These are phyloP conservation scores for Pseudomyrmex cubaensis DNA, from an alignment of 1,140 invertebrate species.

Conservation along the genomic window DNA sequence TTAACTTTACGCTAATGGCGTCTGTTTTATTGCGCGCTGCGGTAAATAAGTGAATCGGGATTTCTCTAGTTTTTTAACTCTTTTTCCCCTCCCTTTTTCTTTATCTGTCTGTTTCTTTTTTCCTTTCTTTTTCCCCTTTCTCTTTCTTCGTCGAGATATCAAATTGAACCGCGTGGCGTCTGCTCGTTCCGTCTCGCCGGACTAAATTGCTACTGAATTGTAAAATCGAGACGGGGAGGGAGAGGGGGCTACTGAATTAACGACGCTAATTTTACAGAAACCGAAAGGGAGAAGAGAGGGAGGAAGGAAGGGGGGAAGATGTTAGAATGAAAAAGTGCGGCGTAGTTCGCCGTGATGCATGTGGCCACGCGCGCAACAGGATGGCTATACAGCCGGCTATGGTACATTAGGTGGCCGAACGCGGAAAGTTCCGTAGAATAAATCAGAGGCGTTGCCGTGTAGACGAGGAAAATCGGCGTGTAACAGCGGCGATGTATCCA, in stretches of 20 bases:
- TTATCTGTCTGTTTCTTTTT: too few species aligned
- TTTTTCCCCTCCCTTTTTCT: too few species aligned
- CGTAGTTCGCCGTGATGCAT: slow-evolving; percentile 52
- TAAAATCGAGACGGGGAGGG: neutral
- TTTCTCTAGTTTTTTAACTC: slow-evolving; percentile 28
- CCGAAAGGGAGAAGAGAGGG: neutral
- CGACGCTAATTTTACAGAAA: slow-evolving; percentile 31
- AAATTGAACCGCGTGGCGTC: neutral
- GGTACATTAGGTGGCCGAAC: slow-evolving; percentile 60
- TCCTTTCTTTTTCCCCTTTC: too few species aligned
- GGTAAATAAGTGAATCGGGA: slow-evolving; percentile 52
- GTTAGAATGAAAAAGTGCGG: slow-evolving; percentile 44
- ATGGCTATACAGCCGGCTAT: slow-evolving; percentile 46
- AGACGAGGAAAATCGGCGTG: slow-evolving; percentile 62
- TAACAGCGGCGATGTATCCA: slow-evolving; percentile 58
- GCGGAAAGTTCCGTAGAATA: slow-evolving; percentile 68
- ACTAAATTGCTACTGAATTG: slow-evolving; percentile 33
- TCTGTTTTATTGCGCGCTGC: slow-evolving; percentile 35
- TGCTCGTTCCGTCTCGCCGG: neutral
- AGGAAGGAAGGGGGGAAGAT: neutral
- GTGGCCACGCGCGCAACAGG: slow-evolving; percentile 39
- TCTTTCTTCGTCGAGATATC: neutral
- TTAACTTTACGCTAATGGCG: slow-evolving; percentile 58
- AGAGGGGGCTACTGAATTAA: slow-evolving; percentile 14
- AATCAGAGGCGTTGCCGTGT: slow-evolving; percentile 63